Percentiles rank a stretch among this genome's conserved stretches.
Evolutionary conservation across 2,113 vertebrate genomes (phyloP).

Genomic region (Sprattus sprattus): DNA sequence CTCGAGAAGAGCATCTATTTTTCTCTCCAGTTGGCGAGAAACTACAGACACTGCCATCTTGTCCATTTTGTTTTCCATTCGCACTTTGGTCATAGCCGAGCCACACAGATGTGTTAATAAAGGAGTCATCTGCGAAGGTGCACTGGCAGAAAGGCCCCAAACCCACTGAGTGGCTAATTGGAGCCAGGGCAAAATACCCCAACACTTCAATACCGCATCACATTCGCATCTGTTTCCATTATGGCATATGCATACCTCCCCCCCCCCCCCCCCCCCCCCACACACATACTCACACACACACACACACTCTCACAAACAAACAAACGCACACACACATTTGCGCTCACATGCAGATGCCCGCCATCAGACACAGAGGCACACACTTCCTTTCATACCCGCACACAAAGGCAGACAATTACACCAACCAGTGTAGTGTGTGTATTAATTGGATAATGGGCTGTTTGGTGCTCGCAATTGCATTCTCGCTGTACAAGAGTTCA

Average conservation of each 20-base stretch:
- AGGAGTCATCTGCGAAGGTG: constrained; percentile 42
- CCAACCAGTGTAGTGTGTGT: constrained; percentile 47
- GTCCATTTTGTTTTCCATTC: constrained; percentile 33
- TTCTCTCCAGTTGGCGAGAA: constrained; percentile 41
- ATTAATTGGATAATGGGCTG: constrained; percentile 63
- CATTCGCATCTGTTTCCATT: constrained; percentile 62
- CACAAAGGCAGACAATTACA: constrained; percentile 61
- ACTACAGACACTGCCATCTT: constrained; percentile 11
- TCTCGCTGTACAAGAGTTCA: constrained; percentile 49
- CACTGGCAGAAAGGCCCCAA: constrained; percentile 16
- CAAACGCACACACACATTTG: neutral
- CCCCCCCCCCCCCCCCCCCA: neutral
- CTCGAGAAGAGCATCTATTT: constrained; percentile 30
- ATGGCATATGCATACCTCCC: constrained; percentile 20
- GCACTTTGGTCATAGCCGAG: constrained; percentile 34
- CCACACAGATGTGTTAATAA: constrained; percentile 52
- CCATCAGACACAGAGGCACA: neutral
- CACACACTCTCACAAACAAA: neutral
- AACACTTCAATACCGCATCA: constrained; percentile 53
- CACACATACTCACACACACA: neutral
- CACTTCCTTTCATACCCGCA: neutral
- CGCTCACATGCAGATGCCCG: neutral
- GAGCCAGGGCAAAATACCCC: constrained; percentile 51
- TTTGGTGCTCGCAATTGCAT: constrained; percentile 52
- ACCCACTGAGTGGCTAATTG: constrained; percentile 54